Evolutionary conservation across 2,113 vertebrate genomes (phyloP), one percentile per base, ranked within the genome.

Genomic region (Merops nubicus): DNA sequence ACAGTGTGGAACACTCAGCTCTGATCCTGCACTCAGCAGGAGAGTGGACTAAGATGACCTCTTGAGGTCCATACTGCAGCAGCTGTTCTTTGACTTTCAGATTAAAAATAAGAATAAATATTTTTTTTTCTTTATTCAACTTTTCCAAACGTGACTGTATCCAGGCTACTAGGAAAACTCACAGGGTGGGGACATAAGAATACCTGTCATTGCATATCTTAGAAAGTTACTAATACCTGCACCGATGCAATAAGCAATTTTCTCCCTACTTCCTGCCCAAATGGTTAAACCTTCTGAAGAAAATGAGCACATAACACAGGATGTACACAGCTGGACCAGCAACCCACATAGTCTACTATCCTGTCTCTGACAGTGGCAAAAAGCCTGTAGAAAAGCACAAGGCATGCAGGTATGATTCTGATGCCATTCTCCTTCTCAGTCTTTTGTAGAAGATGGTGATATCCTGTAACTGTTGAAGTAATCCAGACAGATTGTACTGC

Each of bases 391-490:
- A 43, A 45, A 77, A 73, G 72, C 31, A 50, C 34, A 73, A 33
- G 29, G 31, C 38, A 54, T 65, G 31, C 51, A 31, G 6, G 1
- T 33, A 15, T 5, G 15, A 70, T 43, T 76, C 68, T 60, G 38
- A 19, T n/a, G 38, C 25, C 0, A 0, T 53, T 81, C 50, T 65
- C 26, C 53, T 63, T 36, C 42, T 26, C 31, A 43, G 8, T 20
- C 45, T 85, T 38, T 23, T 34, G 63, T 12, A 50, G 63, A 50
- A 72, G 33, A 3, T 81, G 69, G 63, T 65, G 62, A 48, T 59
- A 69, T 3, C 51, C 68, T 45, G 9, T 8, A 82, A 70, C 31
- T 50, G 43, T 7, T 29, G 11, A 50, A 80, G 51, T 43, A 34
- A 85, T 40, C 36, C 56, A 26, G 29, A 62, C 26, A 50, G 15